Conservation (phyloP, 53 echinoderm and acorn worm genomes). For the Arbacia lixula region DNA sequence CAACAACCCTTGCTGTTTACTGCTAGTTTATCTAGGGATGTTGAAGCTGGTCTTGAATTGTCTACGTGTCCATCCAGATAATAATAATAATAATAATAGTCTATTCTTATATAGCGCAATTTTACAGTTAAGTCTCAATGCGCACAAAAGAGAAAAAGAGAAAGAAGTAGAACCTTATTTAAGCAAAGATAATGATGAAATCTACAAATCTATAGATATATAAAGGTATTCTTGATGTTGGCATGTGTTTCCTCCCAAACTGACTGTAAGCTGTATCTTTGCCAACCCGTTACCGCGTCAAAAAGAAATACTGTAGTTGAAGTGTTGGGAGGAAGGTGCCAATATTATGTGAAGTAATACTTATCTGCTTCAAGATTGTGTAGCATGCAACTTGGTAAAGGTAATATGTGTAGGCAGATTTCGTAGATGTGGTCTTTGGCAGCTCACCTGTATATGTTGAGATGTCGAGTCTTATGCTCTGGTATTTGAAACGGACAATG, state of each 20-base stretch:
- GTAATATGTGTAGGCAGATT: not conserved
- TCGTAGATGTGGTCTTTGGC: constrained; percentile 2
- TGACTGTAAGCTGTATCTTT: not conserved
- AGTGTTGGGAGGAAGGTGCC: constrained; percentile 7
- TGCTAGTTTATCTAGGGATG: not conserved
- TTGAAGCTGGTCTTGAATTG: constrained; percentile 6
- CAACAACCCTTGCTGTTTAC: not conserved
- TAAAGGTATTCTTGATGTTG: constrained; percentile 1
- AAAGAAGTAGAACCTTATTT: too few species aligned
- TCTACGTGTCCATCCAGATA: not conserved
- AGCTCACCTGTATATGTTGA: not conserved
- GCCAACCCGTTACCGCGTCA: not conserved
- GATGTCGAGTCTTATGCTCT: not conserved
- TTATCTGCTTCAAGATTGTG: not conserved
- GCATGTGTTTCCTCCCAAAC: not conserved
- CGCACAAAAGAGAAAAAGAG: too few species aligned
- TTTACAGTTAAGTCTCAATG: too few species aligned
- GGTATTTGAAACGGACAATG: not conserved
- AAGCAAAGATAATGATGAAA: too few species aligned
- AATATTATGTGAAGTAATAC: constrained; percentile 1
- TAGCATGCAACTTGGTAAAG: not conserved
- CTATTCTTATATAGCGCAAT: too few species aligned
- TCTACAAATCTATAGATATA: too few species aligned
- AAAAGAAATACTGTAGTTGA: not conserved
- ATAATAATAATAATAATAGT: too few species aligned